Evolutionary conservation across 2,888 invertebrate genomes (phyloP).

Genomic region (Chromoteleia sp.): DNA sequence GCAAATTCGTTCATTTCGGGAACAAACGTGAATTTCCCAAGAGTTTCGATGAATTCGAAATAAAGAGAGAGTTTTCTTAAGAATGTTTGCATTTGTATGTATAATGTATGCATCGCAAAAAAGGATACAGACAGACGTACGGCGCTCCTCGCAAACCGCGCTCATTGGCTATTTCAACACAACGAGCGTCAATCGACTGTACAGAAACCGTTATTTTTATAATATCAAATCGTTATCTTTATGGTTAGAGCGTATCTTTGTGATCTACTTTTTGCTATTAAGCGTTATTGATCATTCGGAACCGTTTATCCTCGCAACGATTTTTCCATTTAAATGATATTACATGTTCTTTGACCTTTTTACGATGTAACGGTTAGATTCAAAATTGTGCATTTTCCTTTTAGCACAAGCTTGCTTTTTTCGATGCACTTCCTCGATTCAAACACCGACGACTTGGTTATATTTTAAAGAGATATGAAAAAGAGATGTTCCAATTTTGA

Average conservation of each 20-base stretch:
- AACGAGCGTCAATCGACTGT: conserved; percentile 9
- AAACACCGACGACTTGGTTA: too few species aligned
- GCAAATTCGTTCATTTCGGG: conserved; percentile 37
- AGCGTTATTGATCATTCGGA: conserved; percentile 32
- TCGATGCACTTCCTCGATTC: too few species aligned
- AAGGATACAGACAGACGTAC: too few species aligned
- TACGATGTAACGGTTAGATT: too few species aligned
- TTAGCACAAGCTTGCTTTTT: too few species aligned
- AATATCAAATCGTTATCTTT: conserved; percentile 44
- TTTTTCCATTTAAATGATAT: conserved; percentile 46
- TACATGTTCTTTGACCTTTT: conserved; percentile 38
- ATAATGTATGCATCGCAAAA: not conserved
- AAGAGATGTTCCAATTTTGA: too few species aligned
- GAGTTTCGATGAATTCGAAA: conserved; percentile 40
- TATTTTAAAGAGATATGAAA: too few species aligned
- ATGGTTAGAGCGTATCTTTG: conserved; percentile 25
- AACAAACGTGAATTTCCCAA: conserved; percentile 35
- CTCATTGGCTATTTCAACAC: conserved; percentile 7
- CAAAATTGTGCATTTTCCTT: too few species aligned
- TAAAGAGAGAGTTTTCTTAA: conserved; percentile 20
- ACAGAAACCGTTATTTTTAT: conserved; percentile 12
- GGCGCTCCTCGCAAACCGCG: not conserved
- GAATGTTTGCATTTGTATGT: conserved; percentile 18
- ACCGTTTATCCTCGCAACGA: conserved; percentile 30
- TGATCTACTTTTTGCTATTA: conserved; percentile 31